Evolutionary conservation across 2,797 vertebrate genomes (phyloP), one percentile per base, ranked within the genome.

Genomic region (Euthynnus affinis): DNA sequence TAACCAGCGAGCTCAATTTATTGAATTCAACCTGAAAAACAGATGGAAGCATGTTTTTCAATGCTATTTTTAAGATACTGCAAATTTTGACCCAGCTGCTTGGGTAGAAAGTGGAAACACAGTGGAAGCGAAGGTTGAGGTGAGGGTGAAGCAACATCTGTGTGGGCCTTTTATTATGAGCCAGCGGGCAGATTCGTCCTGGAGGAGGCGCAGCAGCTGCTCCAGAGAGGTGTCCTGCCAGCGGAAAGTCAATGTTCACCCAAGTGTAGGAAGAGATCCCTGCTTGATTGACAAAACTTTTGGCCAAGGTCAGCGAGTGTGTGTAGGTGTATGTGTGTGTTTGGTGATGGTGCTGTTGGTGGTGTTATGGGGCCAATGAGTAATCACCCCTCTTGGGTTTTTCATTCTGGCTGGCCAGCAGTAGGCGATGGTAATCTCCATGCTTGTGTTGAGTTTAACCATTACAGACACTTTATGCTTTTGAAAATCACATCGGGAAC

Each of bases 281-380:
- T 48, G 79, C 59, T 74, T 76, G 81, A 89, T 86, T 89, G 90
- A 90, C 82, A 73, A 82, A 90, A 86, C 76, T 83, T 83, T 75
- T 76, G 53, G 67, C 83, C 88, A 89, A 91, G 90, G 89, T 93
- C 86, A 84, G 66, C 3, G 0, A 49, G 58, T 18, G 40, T 73
- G 34, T 55, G 60, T 1, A 18, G 17, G 44, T 5, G 44, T 48
- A 14, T 52, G 65, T 46, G 37, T 64, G 64, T 52, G n/a, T 55
- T 32, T 58, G 56, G 22, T 20, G 29, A 18, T 27, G 56, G 44
- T 53, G 70, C 18, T 74, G 51, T 27, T 49, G 56, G 49, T 66
- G 49, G 23, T 29, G 71, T 72, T 74, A 56, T 52, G 53, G 68
- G 56, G 57, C 65, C 69, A 78, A 42, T 88, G 82, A 89, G 72